phyloP scores from a whole-genome alignment of 2,888 invertebrate genomes.

The Polyommatus iphigenia region DNA sequence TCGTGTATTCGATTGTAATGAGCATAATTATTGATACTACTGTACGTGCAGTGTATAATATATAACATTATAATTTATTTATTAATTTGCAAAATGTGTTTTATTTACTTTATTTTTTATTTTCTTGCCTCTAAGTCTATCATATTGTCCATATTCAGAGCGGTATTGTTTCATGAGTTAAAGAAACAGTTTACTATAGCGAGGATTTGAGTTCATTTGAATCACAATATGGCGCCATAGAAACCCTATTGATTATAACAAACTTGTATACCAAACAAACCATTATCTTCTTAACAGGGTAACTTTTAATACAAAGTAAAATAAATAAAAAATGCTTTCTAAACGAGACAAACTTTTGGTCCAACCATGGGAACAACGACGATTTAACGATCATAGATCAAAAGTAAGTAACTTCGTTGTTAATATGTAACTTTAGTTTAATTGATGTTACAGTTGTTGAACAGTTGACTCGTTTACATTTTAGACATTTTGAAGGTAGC shows the following conservation, averaged over 20 bases:
- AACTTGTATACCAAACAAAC: not conserved
- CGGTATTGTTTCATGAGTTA: too few species aligned
- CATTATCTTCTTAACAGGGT: not conserved
- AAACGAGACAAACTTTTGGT: slow-evolving; percentile 85
- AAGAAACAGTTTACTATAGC: too few species aligned
- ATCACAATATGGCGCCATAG: slow-evolving; percentile 26
- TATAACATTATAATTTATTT: slow-evolving; percentile 80
- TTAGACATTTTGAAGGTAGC: not conserved
- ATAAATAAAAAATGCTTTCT: slow-evolving; percentile 80
- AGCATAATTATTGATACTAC: slow-evolving; percentile 60
- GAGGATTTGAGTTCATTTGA: not conserved
- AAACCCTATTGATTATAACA: slow-evolving; percentile 38
- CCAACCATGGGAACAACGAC: slow-evolving; percentile 85
- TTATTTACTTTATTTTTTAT: slow-evolving; percentile 40
- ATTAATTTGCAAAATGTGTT: slow-evolving; percentile 71
- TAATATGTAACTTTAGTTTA: not conserved
- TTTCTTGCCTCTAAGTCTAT: too few species aligned
- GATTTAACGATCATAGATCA: slow-evolving; percentile 84
- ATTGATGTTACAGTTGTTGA: not conserved
- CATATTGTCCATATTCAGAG: too few species aligned
- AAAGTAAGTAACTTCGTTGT: slow-evolving; percentile 72
- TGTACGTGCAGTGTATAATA: slow-evolving; percentile 78
- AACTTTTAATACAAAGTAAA: not conserved
- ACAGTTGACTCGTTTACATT: not conserved
- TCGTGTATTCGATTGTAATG: slow-evolving; percentile 69